Percentiles rank a stretch among this genome's conserved stretches.
Evolutionary conservation across 2,797 vertebrate species (phyloP).

Genomic region (Melanogrammus aeglefinus): DNA sequence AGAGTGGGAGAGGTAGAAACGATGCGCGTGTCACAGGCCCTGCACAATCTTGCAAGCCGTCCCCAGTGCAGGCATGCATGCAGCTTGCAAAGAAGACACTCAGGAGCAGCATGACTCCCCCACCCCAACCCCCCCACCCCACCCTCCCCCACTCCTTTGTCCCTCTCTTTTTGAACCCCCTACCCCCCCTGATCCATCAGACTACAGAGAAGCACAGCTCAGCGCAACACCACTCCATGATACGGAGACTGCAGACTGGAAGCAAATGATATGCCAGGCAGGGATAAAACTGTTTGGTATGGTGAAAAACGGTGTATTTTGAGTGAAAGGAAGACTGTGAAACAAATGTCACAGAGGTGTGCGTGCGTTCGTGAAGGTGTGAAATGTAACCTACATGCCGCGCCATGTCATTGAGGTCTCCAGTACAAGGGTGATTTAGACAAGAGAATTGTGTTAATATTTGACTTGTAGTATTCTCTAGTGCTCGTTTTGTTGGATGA

Average conservation of each 20-base stretch:
- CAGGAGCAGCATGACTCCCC: slow-evolving; percentile 12
- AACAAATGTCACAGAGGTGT: too few relatives aligned
- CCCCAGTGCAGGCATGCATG: slow-evolving; percentile 62
- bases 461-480: too few relatives aligned
- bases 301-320: background rate
- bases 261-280: background rate
- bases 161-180: slow-evolving; percentile 11
- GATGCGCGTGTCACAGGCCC: slow-evolving; percentile 40
- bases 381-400: too few relatives aligned
- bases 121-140: background rate
- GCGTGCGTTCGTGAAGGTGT: too few relatives aligned
- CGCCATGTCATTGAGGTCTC: too few relatives aligned
- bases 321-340: too few relatives aligned
- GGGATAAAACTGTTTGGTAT: background rate
- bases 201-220: slow-evolving; percentile 38
- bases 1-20: background rate
- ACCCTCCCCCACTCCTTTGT: background rate
- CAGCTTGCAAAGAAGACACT: slow-evolving; percentile 54
- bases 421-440: too few relatives aligned
- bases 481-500: too few relatives aligned
- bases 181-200: background rate
- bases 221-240: slow-evolving; percentile 37
- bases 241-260: slow-evolving; percentile 36
- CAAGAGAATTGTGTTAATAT: too few relatives aligned
- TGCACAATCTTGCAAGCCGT: slow-evolving; percentile 57